Base-by-base conservation (phyloP, 2,797 vertebrate genomes). In the Gymnopithys bicolor region DNA sequence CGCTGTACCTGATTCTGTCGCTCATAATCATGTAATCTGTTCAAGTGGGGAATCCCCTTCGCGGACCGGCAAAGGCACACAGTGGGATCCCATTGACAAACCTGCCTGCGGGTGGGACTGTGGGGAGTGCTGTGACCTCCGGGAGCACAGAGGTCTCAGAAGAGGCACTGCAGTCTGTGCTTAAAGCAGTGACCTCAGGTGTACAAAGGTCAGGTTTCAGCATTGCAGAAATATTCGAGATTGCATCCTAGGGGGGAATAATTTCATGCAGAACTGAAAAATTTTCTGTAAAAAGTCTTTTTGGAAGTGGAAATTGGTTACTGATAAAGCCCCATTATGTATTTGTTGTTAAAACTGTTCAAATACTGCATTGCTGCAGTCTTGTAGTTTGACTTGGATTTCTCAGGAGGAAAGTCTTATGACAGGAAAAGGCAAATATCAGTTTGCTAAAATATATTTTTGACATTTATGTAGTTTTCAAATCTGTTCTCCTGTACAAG, bases 11-110 rank as follows among this genome's bases (percentile, higher is more conserved):
- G 53, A 1, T 7, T 52, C 58, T 56, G 16, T 22, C n/a, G 33
- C 19, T 33, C 27, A 5, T 12, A 23, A 37, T 73, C 6, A 2
- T 3, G 11, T 10, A 11, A 41, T 12, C 21, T 43, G 0, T 39
- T 21, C 0, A 2, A n/a, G 14, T 8, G 17, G 14, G 3, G 11
- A 19, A 18, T 28, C 6, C 5, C 30, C 33, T 32, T 13, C 7
- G 1, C 0, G 3, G 51, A 0, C 39, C 15, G 7, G 17, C 46
- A 2, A 33, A 17, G 30, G 14, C 23, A 2, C 1, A 1, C 30
- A 5, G 33, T 0, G 16, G 46, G n/a, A 5, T 45, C 19, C 4
- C 8, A 0, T 0, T 73, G 56, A 13, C 32, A 28, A 1, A 2
- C 7, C 23, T 7, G 1, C 7, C 71, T 77, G 46, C 43, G 22